phyloP scores from a whole-genome alignment of 64 coral and sea anemone species.

The Exaiptasia diaphana region DNA sequence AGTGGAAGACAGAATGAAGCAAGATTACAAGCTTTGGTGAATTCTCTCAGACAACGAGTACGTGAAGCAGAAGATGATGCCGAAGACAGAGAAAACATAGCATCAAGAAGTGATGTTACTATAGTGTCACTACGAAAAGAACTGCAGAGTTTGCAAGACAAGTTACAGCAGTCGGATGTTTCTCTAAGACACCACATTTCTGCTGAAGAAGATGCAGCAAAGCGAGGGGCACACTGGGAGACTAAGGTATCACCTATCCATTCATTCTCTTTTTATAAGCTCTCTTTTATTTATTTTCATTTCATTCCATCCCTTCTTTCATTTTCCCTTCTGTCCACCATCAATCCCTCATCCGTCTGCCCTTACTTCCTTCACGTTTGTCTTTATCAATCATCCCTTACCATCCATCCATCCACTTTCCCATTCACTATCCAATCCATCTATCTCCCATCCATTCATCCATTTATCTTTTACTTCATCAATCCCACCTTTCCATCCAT shows the following conservation, averaged over 20 bases:
- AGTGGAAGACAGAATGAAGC: slow-evolving; percentile 91
- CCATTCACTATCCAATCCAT: too few relatives aligned
- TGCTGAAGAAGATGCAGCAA: slow-evolving; percentile 64
- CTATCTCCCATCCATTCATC: too few relatives aligned
- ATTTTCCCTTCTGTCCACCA: too few relatives aligned
- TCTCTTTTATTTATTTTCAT: too few relatives aligned
- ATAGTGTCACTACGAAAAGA: slow-evolving; percentile 82
- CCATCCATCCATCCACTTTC: too few relatives aligned
- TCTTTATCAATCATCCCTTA: too few relatives aligned
- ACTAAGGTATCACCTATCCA: slow-evolving; percentile 72
- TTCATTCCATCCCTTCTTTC: neutral
- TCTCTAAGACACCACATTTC: slow-evolving; percentile 80
- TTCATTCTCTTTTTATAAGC: too few relatives aligned
- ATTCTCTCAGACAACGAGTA: slow-evolving; percentile 83
- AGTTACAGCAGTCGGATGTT: slow-evolving; percentile 74
- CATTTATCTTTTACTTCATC: too few relatives aligned
- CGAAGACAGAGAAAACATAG: slow-evolving; percentile 78
- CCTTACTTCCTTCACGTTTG: too few relatives aligned
- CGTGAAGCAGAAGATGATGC: slow-evolving; percentile 89
- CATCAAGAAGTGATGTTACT: slow-evolving; percentile 84
- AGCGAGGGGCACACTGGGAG: slow-evolving; percentile 69
- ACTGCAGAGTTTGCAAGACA: slow-evolving; percentile 82
- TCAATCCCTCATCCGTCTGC: too few relatives aligned
- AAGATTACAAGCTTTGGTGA: slow-evolving; percentile 70
- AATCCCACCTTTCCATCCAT: too few relatives aligned